Evolutionary conservation across 2,113 vertebrate species (phyloP).

Genomic region (Natator depressus): DNA sequence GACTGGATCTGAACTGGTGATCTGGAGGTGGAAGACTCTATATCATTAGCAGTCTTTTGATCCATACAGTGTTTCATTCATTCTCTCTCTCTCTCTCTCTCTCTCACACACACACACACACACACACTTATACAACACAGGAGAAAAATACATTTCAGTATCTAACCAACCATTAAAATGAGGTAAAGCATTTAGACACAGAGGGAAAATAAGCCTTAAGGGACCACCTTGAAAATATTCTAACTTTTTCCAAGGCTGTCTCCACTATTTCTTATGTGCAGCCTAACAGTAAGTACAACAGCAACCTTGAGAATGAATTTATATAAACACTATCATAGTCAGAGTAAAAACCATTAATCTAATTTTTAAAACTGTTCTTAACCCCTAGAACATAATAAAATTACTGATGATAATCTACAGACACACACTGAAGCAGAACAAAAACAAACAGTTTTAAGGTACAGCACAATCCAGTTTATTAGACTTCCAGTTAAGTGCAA

Average conservation of each 20-base stretch:
- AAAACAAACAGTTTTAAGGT: not conserved
- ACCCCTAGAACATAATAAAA: not conserved
- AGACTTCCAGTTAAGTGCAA: not conserved
- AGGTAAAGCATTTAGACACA: not conserved
- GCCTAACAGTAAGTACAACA: not conserved
- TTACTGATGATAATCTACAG: not conserved
- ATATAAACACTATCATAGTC: not conserved
- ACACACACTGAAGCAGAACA: not conserved
- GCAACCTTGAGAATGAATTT: not conserved
- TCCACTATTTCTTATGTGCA: not conserved
- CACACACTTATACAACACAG: not conserved
- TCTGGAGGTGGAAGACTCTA: not conserved
- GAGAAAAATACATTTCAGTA: not conserved
- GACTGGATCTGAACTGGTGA: not conserved
- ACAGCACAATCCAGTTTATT: not conserved
- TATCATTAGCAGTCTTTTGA: not conserved
- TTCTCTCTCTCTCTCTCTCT: not conserved
- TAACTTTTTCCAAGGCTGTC: not conserved
- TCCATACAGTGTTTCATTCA: not conserved
- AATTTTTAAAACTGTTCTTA: not conserved
- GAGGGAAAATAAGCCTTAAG: not conserved
- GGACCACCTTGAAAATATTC: not conserved
- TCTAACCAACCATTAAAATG: not conserved
- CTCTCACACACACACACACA: no score
- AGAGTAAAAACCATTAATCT: not conserved